Evolutionary conservation across 2,888 invertebrate genomes (phyloP).

Genomic region (Archips xylosteana): DNA sequence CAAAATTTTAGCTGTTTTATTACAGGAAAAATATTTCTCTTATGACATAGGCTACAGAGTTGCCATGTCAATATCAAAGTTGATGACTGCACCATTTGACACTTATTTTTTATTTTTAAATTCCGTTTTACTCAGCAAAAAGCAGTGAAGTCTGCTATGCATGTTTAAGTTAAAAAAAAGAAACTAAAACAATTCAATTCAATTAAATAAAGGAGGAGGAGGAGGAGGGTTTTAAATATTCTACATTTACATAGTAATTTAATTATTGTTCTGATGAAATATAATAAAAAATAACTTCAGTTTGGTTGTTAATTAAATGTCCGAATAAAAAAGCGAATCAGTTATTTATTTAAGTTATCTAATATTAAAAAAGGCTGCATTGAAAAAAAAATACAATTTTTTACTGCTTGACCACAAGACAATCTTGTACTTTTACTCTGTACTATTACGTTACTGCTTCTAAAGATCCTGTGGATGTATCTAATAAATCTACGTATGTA

Average conservation of each 20-base stretch:
- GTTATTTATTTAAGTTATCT: not conserved
- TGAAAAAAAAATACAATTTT: not conserved
- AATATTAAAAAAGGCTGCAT: not conserved
- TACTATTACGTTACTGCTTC: not conserved
- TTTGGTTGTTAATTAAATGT: not conserved
- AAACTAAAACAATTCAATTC: not conserved
- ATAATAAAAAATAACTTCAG: not conserved
- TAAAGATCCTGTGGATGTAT: conserved; percentile 4
- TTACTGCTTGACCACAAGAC: not conserved
- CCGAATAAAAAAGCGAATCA: not conserved
- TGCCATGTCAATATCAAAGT: conserved; percentile 28
- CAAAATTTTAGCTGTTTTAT: conserved; percentile 5
- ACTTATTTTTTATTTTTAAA: conserved; percentile 41
- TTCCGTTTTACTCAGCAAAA: conserved; percentile 27
- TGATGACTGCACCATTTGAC: conserved; percentile 41
- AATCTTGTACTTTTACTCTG: too few relatives aligned
- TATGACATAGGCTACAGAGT: conserved; percentile 33
- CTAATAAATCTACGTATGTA: not conserved
- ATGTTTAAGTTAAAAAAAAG: not conserved
- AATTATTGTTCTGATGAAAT: not conserved
- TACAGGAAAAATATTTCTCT: conserved; percentile 16
- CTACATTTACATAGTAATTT: not conserved
- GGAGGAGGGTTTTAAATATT: not conserved
- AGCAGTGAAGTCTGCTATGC: not conserved
- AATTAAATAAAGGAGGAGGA: too few relatives aligned